These are phyloP conservation scores for Papilio polytes DNA, from an alignment of 1,140 invertebrate species.

Conservation along the genomic window DNA sequence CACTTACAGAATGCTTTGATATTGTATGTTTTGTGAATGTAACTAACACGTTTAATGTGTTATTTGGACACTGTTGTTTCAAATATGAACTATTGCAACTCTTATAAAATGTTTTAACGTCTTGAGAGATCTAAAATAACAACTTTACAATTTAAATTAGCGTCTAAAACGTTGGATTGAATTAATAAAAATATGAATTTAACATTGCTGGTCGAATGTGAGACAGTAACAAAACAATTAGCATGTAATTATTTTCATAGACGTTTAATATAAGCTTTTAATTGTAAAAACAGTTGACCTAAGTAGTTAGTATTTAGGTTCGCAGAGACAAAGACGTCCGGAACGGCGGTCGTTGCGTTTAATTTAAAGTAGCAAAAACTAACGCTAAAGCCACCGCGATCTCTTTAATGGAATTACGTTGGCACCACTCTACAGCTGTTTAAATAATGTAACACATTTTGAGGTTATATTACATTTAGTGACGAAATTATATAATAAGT, in stretches of 20 bases:
- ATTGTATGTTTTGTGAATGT: background rate
- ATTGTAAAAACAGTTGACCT: background rate
- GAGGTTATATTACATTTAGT: background rate
- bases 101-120: background rate
- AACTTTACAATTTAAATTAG: too few relatives aligned
- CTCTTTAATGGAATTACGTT: constrained; percentile 6
- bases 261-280: background rate
- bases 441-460: background rate
- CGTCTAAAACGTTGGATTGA: background rate
- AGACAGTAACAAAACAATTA: background rate
- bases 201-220: background rate
- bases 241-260: background rate
- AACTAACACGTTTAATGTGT: background rate
- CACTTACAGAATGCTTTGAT: constrained; percentile 22
- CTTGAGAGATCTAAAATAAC: background rate
- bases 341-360: background rate
- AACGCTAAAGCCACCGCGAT: constrained; percentile 3
- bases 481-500: background rate
- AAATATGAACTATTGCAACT: background rate
- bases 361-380: constrained; percentile 32
- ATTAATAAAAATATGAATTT: background rate
- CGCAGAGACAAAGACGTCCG: background rate
- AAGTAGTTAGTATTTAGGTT: background rate
- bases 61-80: background rate
- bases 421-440: background rate